These are phyloP conservation scores for Capra hircus DNA, from an alignment of 2,113 vertebrate species.

Conservation along the genomic window DNA sequence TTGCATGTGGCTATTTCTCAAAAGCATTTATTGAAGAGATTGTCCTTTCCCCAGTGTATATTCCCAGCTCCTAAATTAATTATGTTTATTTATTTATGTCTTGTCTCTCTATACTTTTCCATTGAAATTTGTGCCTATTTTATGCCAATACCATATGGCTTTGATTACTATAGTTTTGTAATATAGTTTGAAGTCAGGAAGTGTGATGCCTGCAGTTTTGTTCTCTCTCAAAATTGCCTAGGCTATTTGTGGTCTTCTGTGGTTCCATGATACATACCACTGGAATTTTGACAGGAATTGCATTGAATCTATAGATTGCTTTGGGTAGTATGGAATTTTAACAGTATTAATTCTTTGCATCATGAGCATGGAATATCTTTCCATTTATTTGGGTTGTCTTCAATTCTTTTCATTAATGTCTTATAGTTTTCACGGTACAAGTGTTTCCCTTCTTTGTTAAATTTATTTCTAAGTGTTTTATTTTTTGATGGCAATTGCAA, in stretches of 20 bases:
- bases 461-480: background rate
- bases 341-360: background rate
- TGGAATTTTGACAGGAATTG: background rate
- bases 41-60: background rate
- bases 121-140: background rate
- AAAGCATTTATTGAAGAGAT: background rate
- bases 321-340: background rate
- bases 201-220: background rate
- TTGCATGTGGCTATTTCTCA: background rate
- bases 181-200: background rate
- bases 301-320: background rate
- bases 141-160: background rate
- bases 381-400: background rate
- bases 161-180: background rate
- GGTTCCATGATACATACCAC: background rate
- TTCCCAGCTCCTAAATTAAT: background rate
- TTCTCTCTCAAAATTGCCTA: background rate
- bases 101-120: background rate
- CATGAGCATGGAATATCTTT: background rate
- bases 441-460: background rate
- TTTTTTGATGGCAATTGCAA: background rate
- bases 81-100: background rate
- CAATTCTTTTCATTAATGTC: background rate
- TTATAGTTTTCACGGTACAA: background rate
- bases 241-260: background rate